A percentile compares a stretch with the other conserved stretches of the same genome.
Evolutionary conservation across 2,888 invertebrate genomes (phyloP).

Genomic region (Orthonevra nobilis): DNA sequence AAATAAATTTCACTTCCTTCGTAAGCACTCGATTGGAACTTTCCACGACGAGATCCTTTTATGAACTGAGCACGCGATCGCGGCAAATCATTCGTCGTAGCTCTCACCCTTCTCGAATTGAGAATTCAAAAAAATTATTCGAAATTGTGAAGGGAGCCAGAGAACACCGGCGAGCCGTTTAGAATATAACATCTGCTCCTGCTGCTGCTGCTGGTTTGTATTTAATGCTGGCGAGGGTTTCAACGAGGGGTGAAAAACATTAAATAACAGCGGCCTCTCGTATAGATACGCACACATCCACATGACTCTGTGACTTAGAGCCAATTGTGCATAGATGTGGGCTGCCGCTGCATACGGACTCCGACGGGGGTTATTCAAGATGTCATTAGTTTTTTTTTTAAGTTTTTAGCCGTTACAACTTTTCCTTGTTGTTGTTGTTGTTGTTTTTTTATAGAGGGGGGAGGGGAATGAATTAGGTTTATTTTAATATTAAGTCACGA

Average conservation of each 20-base stretch:
- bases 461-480: too few species aligned
- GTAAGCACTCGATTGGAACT: conserved; percentile 12
- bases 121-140: conserved; percentile 8
- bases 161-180: conserved; percentile 25
- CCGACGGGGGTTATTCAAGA: too few species aligned
- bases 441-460: too few species aligned
- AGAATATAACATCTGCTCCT: conserved; percentile 62
- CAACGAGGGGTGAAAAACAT: conserved; percentile 56
- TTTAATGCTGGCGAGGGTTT: conserved; percentile 62
- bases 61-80: conserved; percentile 66
- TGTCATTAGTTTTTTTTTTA: too few species aligned
- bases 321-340: conserved; percentile 47
- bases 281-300: conserved; percentile 31
- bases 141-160: conserved; percentile 25
- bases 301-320: conserved; percentile 42
- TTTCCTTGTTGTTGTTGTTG: neutral
- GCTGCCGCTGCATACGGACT: conserved; percentile 1
- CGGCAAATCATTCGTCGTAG: conserved; percentile 27
- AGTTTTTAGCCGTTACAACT: conserved; percentile 64
- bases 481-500: too few species aligned
- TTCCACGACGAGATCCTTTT: conserved; percentile 59
- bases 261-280: conserved; percentile 62
- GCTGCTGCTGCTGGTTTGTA: conserved; percentile 61
- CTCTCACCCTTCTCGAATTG: conserved; percentile 38
- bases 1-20: conserved; percentile 13